phyloP scores from a whole-genome alignment of 37 sponge, comb jelly and placozoan species.

The Haliclona indistincta region DNA sequence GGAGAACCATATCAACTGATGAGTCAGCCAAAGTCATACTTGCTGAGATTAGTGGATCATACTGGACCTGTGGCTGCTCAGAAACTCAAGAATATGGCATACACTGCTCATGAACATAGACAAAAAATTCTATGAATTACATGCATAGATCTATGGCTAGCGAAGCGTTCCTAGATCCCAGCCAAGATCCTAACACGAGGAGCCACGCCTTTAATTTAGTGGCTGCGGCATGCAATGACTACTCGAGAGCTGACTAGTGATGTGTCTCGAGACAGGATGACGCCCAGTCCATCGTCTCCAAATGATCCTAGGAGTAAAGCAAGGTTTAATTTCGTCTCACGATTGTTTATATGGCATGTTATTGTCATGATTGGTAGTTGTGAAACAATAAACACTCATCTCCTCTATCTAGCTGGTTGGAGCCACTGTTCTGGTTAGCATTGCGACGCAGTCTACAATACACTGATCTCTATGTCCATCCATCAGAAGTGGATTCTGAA shows the following conservation, averaged over 20 bases:
- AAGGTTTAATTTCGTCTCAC: constrained; percentile 33
- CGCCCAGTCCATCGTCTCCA: neutral
- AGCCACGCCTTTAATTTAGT: too few species aligned
- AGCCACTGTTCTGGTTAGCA: constrained; percentile 67
- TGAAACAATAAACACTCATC: too few species aligned
- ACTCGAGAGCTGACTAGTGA: too few species aligned
- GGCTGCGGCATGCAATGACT: too few species aligned
- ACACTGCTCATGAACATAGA: constrained; percentile 42
- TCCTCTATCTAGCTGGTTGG: constrained; percentile 58
- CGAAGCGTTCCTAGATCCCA: too few species aligned
- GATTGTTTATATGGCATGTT: constrained; percentile 55
- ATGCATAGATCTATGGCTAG: too few species aligned
- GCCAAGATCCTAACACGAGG: too few species aligned
- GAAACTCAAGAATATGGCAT: constrained; percentile 49
- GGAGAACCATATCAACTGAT: constrained; percentile 43
- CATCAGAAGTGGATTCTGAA: constrained; percentile 49
- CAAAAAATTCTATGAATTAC: too few species aligned
- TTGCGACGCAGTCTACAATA: constrained; percentile 28
- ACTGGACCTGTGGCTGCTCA: constrained; percentile 22
- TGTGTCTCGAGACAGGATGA: too few species aligned
- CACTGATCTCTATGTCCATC: constrained; percentile 61
- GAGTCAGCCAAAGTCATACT: constrained; percentile 21
- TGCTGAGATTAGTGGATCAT: constrained; percentile 44
- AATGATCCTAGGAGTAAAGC: constrained; percentile 49
- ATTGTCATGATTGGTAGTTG: too few species aligned